phyloP scores from a whole-genome alignment of 2,113 vertebrate genomes.

The Pseudorectes ferrugineus region DNA sequence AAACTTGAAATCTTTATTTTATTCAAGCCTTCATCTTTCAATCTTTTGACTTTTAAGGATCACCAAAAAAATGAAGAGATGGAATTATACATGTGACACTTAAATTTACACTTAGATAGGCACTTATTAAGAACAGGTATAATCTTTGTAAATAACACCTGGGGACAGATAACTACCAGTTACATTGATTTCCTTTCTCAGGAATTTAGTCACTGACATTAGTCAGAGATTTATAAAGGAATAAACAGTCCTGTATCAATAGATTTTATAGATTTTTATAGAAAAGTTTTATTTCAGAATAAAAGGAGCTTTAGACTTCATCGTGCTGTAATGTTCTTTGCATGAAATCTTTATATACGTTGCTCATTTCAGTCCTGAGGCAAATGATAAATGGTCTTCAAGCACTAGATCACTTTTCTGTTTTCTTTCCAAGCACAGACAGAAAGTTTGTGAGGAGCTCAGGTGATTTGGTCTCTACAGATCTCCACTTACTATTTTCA shows the following conservation, averaged over 20 bases:
- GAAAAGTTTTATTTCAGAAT: not conserved
- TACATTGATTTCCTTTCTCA: not conserved
- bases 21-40: not conserved
- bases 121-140: not conserved
- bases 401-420: not conserved
- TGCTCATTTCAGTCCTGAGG: not conserved
- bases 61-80: not conserved
- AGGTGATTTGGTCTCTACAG: not conserved
- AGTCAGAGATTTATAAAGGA: not conserved
- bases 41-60: not conserved
- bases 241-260: not conserved
- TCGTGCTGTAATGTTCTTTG: not conserved
- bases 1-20: not conserved
- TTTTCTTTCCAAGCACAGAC: not conserved
- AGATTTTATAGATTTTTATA: not conserved
- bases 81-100: not conserved
- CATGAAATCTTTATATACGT: not conserved
- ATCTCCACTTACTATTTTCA: not conserved
- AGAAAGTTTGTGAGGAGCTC: not conserved
- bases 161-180: not conserved
- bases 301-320: not conserved
- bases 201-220: slow-evolving; percentile 3
- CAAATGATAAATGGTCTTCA: not conserved
- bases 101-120: not conserved
- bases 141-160: slow-evolving; percentile 8